Percentiles rank a stretch among this genome's conserved stretches.
Evolutionary conservation across 1,140 invertebrate genomes (phyloP).

Genomic region (Macrocentrus cingulum): DNA sequence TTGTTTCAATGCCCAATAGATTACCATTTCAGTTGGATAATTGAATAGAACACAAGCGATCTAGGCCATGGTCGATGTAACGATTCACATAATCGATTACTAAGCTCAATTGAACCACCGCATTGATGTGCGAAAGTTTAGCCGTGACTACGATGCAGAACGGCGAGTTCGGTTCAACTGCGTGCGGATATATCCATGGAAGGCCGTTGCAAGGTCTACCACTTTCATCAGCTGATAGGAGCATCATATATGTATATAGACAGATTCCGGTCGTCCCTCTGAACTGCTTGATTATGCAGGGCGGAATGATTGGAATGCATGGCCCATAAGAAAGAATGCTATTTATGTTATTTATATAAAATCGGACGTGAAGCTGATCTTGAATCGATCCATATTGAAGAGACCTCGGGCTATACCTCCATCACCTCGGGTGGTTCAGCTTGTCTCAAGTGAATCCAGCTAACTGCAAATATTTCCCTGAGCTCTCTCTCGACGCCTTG

Average conservation of each 20-base stretch:
- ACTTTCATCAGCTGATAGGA: slow-evolving; percentile 32
- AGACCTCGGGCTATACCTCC: background rate
- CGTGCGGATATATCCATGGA: background rate
- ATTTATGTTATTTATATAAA: slow-evolving; percentile 12
- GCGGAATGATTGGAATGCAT: background rate
- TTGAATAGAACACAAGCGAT: background rate
- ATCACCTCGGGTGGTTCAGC: background rate
- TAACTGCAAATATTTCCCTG: slow-evolving; percentile 17
- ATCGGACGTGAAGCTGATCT: background rate
- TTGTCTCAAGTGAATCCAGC: slow-evolving; percentile 20
- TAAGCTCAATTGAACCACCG: background rate
- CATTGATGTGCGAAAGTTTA: background rate
- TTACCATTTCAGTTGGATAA: too few relatives aligned
- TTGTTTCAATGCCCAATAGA: too few relatives aligned
- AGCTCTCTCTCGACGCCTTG: slow-evolving; percentile 27
- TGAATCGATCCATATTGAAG: background rate
- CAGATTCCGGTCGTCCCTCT: background rate
- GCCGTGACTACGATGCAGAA: slow-evolving; percentile 1
- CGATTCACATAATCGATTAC: slow-evolving; percentile 1
- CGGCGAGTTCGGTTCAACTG: background rate
- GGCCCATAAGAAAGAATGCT: background rate
- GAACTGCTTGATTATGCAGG: slow-evolving; percentile 7
- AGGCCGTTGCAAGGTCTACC: slow-evolving; percentile 33
- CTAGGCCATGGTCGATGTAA: background rate
- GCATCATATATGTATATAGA: too few relatives aligned